Evolutionary conservation across 1,140 invertebrate genomes (phyloP).

Genomic region (Lethocerus indicus): DNA sequence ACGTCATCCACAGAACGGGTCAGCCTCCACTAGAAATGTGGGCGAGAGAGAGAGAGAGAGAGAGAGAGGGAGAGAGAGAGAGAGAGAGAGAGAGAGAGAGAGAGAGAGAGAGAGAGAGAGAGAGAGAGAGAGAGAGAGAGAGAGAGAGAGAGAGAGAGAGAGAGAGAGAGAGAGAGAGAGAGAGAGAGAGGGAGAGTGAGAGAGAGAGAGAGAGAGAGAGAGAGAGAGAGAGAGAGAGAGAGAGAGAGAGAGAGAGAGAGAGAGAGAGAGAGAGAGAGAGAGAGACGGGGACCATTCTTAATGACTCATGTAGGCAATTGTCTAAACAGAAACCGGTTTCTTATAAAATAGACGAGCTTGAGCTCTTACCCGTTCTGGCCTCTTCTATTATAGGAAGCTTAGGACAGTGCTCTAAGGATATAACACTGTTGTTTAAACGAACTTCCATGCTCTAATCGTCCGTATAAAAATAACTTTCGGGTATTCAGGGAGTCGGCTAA

Average conservation of each 20-base stretch:
- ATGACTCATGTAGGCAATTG: too few relatives aligned
- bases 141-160: slow-evolving; percentile 4
- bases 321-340: too few relatives aligned
- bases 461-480: too few relatives aligned
- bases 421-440: too few relatives aligned
- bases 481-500: too few relatives aligned
- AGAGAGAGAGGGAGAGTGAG: slow-evolving; percentile 3
- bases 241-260: slow-evolving; percentile 5
- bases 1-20: too few relatives aligned
- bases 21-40: neutral
- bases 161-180: slow-evolving; percentile 1
- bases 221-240: slow-evolving; percentile 4
- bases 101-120: slow-evolving; percentile 10
- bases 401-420: too few relatives aligned
- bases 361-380: too few relatives aligned
- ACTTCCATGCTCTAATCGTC: too few relatives aligned
- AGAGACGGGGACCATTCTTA: too few relatives aligned
- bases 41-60: slow-evolving; percentile 3
- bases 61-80: neutral
- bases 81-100: slow-evolving; percentile 1
- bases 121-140: slow-evolving; percentile 6
- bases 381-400: too few relatives aligned
- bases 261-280: slow-evolving; percentile 2
- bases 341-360: too few relatives aligned
- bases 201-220: slow-evolving; percentile 5